Conservation (phyloP, 2,797 vertebrate genomes). For the Amblyopsis hoosieri region DNA sequence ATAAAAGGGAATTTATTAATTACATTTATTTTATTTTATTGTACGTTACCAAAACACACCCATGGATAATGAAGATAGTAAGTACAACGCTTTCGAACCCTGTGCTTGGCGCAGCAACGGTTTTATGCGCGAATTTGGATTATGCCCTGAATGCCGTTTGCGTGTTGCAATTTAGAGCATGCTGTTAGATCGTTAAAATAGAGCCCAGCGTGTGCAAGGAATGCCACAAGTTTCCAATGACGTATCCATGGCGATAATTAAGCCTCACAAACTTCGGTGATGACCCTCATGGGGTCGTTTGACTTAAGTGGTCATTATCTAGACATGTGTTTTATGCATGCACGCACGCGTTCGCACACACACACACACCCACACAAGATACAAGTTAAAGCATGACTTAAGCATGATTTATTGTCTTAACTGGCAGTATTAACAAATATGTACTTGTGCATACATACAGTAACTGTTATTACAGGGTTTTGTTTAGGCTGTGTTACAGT, state of each 20-base stretch:
- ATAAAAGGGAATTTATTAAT: no score
- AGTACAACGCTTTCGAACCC: no score
- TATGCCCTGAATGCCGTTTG: no score
- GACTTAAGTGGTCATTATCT: slow-evolving; percentile 44
- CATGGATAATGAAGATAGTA: no score
- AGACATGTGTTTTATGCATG: slow-evolving; percentile 8
- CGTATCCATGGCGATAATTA: slow-evolving; percentile 30
- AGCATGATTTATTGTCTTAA: not conserved
- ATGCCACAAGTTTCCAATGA: slow-evolving; percentile 16
- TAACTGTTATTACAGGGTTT: no score
- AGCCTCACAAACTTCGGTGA: slow-evolving; percentile 24
- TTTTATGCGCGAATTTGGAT: no score
- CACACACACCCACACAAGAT: not conserved
- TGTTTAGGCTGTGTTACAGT: not conserved
- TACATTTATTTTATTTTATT: no score
- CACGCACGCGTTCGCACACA: not conserved
- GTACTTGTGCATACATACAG: not conserved
- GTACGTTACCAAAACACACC: no score
- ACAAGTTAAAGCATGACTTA: not conserved
- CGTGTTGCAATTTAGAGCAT: no score
- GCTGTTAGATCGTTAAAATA: no score
- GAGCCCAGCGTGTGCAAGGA: slow-evolving; percentile 9
- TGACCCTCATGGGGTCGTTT: slow-evolving; percentile 43
- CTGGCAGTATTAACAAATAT: not conserved
- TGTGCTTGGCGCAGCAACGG: no score